Evolutionary conservation across 2,888 invertebrate genomes (phyloP).

Genomic region (Drosophila suboccidentalis): DNA sequence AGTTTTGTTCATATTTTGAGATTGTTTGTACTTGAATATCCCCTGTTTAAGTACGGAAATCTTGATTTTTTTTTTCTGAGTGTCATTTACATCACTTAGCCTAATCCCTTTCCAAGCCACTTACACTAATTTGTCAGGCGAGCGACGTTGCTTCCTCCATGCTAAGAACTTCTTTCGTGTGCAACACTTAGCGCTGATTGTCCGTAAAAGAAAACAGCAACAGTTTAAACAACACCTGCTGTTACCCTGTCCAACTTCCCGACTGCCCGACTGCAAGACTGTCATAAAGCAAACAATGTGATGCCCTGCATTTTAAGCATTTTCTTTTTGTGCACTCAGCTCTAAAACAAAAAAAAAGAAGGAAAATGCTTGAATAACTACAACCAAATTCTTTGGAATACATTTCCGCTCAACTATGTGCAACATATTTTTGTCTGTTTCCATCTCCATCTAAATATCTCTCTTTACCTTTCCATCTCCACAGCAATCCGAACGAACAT

Average conservation of each 20-base stretch:
- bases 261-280: neutral
- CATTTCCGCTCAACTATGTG: conserved; percentile 23
- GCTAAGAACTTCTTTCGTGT: conserved; percentile 36
- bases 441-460: neutral
- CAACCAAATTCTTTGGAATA: conserved; percentile 19
- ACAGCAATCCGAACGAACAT: conserved; percentile 94
- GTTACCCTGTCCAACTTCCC: conserved; percentile 4
- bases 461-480: neutral
- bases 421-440: neutral
- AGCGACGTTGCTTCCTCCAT: conserved; percentile 22
- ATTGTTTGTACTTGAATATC: no score
- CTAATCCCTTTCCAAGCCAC: conserved; percentile 27
- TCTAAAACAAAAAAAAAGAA: conserved; percentile 5
- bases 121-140: conserved; percentile 47
- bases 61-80: no score
- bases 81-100: neutral
- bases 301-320: conserved; percentile 35
- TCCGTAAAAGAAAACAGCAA: conserved; percentile 39
- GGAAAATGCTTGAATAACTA: conserved; percentile 4
- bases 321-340: conserved; percentile 18
- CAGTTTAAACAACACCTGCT: conserved; percentile 45
- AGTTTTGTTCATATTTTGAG: no score
- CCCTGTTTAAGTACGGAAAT: no score
- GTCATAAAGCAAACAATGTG: conserved; percentile 18
- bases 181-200: conserved; percentile 68